phyloP scores from a whole-genome alignment of 2,888 invertebrate genomes.

The Hypsopygia costalis region DNA sequence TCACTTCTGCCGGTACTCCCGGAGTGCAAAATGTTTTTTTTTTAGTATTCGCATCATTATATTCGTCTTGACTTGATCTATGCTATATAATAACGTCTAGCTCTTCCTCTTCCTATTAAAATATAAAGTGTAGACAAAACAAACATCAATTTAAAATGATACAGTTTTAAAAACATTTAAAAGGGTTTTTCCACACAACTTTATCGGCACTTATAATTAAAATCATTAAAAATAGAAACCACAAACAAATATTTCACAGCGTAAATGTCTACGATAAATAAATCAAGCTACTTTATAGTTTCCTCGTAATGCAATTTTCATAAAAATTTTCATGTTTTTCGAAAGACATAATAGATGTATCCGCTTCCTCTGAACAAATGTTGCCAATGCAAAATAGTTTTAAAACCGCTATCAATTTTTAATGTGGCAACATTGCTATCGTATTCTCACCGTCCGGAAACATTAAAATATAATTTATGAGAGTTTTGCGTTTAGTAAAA shows the following conservation, averaged over 20 bases:
- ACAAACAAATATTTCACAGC: conserved; percentile 15
- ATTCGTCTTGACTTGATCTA: no score
- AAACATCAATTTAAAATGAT: no score
- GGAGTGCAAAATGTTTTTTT: no score
- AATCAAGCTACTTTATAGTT: conserved; percentile 61
- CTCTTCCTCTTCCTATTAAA: no score
- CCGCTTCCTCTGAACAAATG: conserved; percentile 59
- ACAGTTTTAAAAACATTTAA: not conserved
- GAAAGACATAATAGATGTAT: conserved; percentile 67
- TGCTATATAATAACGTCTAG: no score
- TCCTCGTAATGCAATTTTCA: conserved; percentile 59
- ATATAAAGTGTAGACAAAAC: no score
- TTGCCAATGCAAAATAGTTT: conserved; percentile 75
- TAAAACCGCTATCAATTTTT: conserved; percentile 71
- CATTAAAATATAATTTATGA: conserved; percentile 75
- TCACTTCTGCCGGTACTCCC: no score
- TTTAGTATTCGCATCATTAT: no score
- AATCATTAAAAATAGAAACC: not conserved
- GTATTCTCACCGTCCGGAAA: conserved; percentile 67
- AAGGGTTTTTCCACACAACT: conserved; percentile 18
- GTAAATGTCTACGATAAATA: conserved; percentile 25
- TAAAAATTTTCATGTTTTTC: conserved; percentile 54
- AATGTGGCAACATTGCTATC: conserved; percentile 66
- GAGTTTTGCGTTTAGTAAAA: conserved; percentile 70
- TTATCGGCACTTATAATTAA: conserved; percentile 13